Evolutionary conservation across 2,888 invertebrate species (phyloP), one percentile per base, ranked within the genome.

Genomic region (Sminthurides aquaticus): DNA sequence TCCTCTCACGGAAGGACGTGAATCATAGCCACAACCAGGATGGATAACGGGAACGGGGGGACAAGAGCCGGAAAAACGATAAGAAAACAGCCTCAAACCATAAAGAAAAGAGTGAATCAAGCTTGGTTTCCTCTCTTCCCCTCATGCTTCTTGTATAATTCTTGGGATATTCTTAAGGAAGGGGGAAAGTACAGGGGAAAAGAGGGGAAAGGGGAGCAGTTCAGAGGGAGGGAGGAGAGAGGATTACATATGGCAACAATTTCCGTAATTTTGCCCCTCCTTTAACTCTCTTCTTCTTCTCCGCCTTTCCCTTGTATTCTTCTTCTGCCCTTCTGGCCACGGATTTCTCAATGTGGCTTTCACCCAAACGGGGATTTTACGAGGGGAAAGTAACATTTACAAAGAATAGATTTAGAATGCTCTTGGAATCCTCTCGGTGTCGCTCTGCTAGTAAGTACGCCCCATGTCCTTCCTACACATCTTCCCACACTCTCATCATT

Each of bases 181-280:
- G 43, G 43, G 22, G 52, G 52, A 20, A 52, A 52, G 52, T 22
- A 15, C 18, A 52, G 20, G 20, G 11, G 52, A 8, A 22, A n/a
- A 22, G 52, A 20, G 52, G 52, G 20, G 52, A 52, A 52, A 52
- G 22, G 11, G 52, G 5, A 15, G 43, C 43, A 8, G 8, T 18
- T 8, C 8, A 18, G 43, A 43, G 43, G 8, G 11, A 43, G 8
- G 11, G 11, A 8, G 8, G 8, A 43, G 11, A 43, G 18, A 11
- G 22, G 20, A 15, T 22, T 15, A 52, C 52, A 52, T 22, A 52
- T 20, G 18, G 52, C 15, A 52, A 52, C 20, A 8, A 52, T 52
- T 52, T 52, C 52, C 52, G 52, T 52, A 52, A 52, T 52, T 52
- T 52, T 20, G 18, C 52, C 20, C 43, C 8, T 43, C 43, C 43